phyloP scores from a whole-genome alignment of 2,797 vertebrate species.

The Emydoidea blandingii region DNA sequence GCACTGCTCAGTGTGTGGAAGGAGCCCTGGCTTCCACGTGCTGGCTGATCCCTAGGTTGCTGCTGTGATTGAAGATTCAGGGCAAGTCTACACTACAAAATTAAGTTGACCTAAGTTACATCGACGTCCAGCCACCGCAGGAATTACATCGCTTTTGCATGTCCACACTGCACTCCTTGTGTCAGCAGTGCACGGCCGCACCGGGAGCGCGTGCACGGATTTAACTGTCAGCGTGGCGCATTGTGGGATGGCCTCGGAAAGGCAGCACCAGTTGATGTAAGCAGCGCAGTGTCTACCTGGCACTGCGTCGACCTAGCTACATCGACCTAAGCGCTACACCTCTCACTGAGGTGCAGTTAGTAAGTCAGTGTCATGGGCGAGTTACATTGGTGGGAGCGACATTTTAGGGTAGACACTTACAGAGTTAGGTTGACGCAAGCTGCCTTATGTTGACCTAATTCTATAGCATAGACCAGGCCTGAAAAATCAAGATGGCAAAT shows the following conservation, averaged over 20 bases:
- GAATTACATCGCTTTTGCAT: background rate
- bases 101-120: background rate
- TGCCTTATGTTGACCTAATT: background rate
- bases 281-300: background rate
- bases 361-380: background rate
- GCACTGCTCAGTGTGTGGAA: background rate
- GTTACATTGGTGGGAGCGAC: background rate
- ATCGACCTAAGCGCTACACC: background rate
- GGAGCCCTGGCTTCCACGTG: background rate
- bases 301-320: background rate
- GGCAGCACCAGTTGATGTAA: background rate
- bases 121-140: background rate
- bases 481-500: background rate
- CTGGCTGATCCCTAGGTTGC: background rate
- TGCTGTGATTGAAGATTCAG: background rate
- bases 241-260: background rate
- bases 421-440: background rate
- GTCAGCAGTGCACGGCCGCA: no score
- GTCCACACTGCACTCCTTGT: background rate
- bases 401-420: background rate
- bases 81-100: background rate
- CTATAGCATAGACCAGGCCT: no score
- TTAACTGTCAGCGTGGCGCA: background rate
- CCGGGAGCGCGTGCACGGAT: background rate
- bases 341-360: background rate